These are phyloP conservation scores for Capricornis sumatraensis DNA, from an alignment of 2,113 vertebrate species.

Conservation along the genomic window DNA sequence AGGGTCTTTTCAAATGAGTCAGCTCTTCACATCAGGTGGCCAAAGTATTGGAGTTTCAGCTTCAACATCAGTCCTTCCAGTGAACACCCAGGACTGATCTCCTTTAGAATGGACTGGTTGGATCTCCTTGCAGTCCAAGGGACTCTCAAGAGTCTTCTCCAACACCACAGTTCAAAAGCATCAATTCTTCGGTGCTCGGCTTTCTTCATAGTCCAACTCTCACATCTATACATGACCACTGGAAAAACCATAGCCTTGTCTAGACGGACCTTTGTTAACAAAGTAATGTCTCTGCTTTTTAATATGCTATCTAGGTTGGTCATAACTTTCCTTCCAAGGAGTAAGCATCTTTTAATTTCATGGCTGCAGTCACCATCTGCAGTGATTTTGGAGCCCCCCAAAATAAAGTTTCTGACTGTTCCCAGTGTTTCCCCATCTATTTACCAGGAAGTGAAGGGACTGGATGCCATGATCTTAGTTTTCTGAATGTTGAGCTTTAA, in stretches of 20 bases:
- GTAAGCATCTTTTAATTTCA: background rate
- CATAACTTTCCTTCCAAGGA: background rate
- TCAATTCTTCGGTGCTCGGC: fast-evolving
- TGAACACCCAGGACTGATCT: background rate
- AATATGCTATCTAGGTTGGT: background rate
- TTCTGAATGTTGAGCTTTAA: background rate
- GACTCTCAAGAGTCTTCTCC: background rate
- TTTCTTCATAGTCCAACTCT: background rate
- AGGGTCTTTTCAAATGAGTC: background rate
- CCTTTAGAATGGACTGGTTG: background rate
- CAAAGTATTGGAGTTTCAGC: background rate
- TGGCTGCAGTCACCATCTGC: background rate
- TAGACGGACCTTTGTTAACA: background rate
- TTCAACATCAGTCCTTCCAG: background rate
- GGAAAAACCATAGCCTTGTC: background rate
- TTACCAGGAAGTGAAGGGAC: background rate
- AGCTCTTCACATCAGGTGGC: background rate
- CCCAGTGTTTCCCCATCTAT: background rate
- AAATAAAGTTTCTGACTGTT: background rate
- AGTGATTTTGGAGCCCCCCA: background rate
- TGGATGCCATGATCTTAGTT: background rate
- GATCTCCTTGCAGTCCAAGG: background rate
- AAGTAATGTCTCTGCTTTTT: background rate
- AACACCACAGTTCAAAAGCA: background rate
- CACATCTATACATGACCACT: background rate